Conservation (phyloP, 2,888 invertebrate genomes). For the Pecten maximus region DNA sequence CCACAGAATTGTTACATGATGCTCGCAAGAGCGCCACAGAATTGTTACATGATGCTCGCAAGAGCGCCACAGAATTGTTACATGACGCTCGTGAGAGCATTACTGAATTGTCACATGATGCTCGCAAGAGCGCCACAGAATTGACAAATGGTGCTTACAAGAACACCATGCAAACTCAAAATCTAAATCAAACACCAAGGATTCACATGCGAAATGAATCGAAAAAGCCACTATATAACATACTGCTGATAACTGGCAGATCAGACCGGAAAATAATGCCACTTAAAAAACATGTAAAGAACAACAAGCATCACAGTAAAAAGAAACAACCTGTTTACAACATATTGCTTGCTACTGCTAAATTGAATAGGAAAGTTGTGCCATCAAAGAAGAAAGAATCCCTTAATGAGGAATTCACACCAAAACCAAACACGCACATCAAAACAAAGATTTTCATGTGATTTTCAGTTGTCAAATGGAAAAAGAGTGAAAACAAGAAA, state of each 20-base stretch:
- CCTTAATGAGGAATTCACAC: background rate
- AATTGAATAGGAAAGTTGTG: background rate
- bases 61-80: no score
- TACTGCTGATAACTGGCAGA: background rate
- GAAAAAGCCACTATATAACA: background rate
- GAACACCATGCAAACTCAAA: no score
- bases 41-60: no score
- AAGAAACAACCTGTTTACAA: background rate
- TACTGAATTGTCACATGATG: no score
- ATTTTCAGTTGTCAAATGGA: background rate
- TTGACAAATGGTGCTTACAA: no score
- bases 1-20: no score
- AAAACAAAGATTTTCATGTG: conserved; percentile 3
- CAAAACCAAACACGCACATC: background rate
- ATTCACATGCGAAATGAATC: no score
- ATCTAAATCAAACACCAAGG: no score
- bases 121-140: no score
- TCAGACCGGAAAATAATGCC: background rate
- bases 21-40: no score
- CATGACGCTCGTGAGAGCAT: no score
- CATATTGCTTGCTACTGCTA: background rate
- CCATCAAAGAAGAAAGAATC: background rate
- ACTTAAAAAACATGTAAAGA: background rate
- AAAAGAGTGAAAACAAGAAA: background rate
- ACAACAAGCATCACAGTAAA: background rate